Conservation (phyloP, 2,113 vertebrate genomes). For the Rhinolophus ferrumequinum region DNA sequence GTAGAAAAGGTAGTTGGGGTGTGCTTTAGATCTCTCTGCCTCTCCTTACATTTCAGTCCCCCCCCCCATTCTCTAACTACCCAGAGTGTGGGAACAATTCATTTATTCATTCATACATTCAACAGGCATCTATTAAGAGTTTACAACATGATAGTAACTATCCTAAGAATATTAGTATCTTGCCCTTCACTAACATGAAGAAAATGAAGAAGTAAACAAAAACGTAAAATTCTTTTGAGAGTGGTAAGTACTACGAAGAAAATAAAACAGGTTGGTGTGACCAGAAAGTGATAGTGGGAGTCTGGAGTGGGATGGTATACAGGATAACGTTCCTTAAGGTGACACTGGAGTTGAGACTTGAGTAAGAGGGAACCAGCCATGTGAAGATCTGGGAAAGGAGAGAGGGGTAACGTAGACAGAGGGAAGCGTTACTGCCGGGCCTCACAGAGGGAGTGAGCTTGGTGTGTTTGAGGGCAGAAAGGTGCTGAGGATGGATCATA, state of each 20-base stretch:
- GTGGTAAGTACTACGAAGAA: neutral
- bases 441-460: neutral
- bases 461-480: neutral
- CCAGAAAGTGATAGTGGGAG: neutral
- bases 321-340: neutral
- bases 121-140: neutral
- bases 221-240: neutral
- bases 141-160: neutral
- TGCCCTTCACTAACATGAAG: neutral
- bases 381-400: neutral
- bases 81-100: neutral
- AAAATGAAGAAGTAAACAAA: neutral
- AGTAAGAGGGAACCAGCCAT: neutral
- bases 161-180: neutral
- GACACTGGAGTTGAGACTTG: neutral
- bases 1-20: neutral
- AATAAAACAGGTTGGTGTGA: neutral
- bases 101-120: neutral
- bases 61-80: neutral
- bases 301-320: no score
- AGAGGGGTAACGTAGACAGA: neutral
- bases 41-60: neutral
- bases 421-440: neutral
- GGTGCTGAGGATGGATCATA: neutral
- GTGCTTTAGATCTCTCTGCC: neutral